Evolutionary conservation across 2,113 vertebrate species (phyloP), one percentile per base, ranked within the genome.

Genomic region (Strix uralensis): DNA sequence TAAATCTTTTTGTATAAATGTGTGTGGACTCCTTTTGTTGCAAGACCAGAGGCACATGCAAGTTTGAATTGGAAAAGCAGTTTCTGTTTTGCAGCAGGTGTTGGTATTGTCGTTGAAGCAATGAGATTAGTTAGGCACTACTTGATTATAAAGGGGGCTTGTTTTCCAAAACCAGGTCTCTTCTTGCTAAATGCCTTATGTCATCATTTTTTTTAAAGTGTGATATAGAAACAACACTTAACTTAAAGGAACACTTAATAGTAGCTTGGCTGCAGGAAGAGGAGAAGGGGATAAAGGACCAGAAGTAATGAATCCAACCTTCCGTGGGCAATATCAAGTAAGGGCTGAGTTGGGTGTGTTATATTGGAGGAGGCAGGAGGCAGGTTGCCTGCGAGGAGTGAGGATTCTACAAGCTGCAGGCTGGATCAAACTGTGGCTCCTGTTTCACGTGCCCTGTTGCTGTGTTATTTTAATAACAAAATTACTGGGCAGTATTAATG

Each of bases 1-100:
- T 98, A 98, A 98, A 98, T 98, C 98, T 97, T 98, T 98, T 98
- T 98, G 97, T 98, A 98, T 97, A 98, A 98, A 97, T 17, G 51
- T 92, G 96, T 81, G 88, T 93, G 95, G 95, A 20, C 90, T 97
- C 83, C 97, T 70, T 96, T 86, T 96, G 86, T 96, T 94, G 83
- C 79, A 58, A 89, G 95, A 93, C 79, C 70, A 79, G 97, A 96
- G 69, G 77, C 26, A 26, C 16, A 6, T 77, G 87, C 25, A 55
- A 36, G 7, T 84, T 46, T 86, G 78, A 38, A 70, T 81, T 15
- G 15, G 87, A 89, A 87, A 74, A 77, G 74, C 79, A 15, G 40
- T 77, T 81, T 94, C 40, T 95, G n/a, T 75, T 92, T 81, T 57
- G 25, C 40, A 5, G 23, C 1, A 1, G 29, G 3, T 67, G 8